phyloP scores from a whole-genome alignment of 1,140 invertebrate genomes.

The Paraescarpia echinospica region DNA sequence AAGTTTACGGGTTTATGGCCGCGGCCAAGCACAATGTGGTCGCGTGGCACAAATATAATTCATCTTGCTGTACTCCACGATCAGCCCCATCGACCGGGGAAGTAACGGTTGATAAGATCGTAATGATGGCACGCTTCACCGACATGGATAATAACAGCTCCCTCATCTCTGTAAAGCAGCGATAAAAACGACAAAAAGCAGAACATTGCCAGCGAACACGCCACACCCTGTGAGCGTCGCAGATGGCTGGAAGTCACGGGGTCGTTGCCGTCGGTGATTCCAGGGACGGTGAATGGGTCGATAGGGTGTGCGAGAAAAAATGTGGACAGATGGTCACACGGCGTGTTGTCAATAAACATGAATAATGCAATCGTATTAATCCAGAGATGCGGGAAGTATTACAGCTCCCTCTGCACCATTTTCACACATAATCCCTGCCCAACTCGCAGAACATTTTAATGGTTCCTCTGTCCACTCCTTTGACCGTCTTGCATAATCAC shows the following conservation, averaged over 20 bases:
- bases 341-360: neutral
- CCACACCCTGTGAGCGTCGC: neutral
- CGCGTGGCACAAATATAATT: neutral
- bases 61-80: neutral
- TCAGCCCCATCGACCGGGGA: neutral
- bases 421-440: neutral
- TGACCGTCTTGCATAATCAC: neutral
- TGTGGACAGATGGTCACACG: neutral
- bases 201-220: neutral
- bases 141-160: neutral
- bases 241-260: neutral
- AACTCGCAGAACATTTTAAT: neutral
- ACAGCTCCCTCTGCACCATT: neutral
- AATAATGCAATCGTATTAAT: neutral
- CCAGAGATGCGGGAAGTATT: neutral
- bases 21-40: neutral
- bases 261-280: neutral
- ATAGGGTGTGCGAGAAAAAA: neutral
- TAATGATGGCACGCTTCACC: neutral
- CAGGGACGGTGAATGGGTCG: neutral
- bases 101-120: slow-evolving; percentile 5
- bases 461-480: neutral
- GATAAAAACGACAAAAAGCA: neutral
- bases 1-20: neutral
- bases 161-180: neutral